Conservation (phyloP, 2,113 vertebrate species). For the Podarcis cretensis region DNA sequence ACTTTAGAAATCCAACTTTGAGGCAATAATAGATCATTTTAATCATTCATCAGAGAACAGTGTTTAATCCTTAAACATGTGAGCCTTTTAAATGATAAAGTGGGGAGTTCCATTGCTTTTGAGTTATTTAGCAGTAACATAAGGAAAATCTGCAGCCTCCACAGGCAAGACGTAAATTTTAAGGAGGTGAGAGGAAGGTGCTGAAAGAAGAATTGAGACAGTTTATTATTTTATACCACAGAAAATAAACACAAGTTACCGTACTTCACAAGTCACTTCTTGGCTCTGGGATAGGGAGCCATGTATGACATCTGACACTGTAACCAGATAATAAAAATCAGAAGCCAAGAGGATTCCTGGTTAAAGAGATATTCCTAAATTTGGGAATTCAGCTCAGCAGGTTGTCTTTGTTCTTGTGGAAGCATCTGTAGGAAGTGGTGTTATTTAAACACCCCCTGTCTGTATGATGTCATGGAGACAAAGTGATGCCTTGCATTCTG, state of each 20-base stretch:
- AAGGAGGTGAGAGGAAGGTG: background rate
- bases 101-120: background rate
- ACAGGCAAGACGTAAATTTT: background rate
- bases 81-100: background rate
- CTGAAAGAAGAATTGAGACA: background rate
- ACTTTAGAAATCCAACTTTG: background rate
- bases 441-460: slow-evolving; percentile 27
- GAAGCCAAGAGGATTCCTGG: slow-evolving; percentile 18
- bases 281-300: background rate
- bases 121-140: slow-evolving; percentile 17
- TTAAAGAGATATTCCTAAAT: slow-evolving; percentile 23
- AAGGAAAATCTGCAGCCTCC: background rate
- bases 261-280: slow-evolving; percentile 36
- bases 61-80: background rate
- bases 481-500: background rate
- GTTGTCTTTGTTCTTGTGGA: slow-evolving; percentile 49
- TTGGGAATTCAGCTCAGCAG: slow-evolving; percentile 47
- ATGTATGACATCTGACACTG: background rate
- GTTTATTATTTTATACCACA: background rate
- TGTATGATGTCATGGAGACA: background rate
- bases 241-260: background rate
- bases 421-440: slow-evolving; percentile 44
- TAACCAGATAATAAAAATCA: slow-evolving; percentile 48
- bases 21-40: background rate
- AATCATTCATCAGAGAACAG: slow-evolving; percentile 19